Conservation (phyloP, 2,113 vertebrate species). For the Candoia aspera region DNA sequence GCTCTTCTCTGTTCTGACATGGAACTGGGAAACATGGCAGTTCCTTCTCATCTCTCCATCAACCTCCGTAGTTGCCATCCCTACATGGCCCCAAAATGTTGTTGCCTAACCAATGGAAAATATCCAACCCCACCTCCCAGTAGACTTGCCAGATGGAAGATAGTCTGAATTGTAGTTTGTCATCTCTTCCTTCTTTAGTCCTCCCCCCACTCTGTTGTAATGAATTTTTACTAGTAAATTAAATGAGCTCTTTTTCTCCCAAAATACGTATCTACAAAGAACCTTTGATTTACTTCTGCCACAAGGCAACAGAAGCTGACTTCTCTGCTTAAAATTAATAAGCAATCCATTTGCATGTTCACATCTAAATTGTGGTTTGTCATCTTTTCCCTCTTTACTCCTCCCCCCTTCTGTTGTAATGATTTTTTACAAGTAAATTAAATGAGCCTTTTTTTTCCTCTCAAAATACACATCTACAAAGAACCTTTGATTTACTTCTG, state of each 20-base stretch:
- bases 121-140: neutral
- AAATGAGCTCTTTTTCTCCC: neutral
- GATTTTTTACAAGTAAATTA: neutral
- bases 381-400: neutral
- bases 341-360: neutral
- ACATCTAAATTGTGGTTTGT: neutral
- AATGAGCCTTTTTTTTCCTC: neutral
- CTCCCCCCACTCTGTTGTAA: neutral
- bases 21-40: neutral
- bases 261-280: neutral
- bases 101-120: neutral
- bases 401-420: neutral
- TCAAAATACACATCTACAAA: neutral
- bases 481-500: neutral
- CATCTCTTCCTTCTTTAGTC: neutral
- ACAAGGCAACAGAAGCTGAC: neutral
- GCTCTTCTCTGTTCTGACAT: neutral
- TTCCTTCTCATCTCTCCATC: neutral
- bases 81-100: neutral
- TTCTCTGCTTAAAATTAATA: conserved; percentile 13
- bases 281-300: neutral
- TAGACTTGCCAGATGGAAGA: neutral
- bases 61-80: neutral
- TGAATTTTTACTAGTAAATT: neutral
- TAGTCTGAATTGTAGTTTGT: neutral